Conservation (phyloP, 2,888 invertebrate species). For the Cepaea hortensis region DNA sequence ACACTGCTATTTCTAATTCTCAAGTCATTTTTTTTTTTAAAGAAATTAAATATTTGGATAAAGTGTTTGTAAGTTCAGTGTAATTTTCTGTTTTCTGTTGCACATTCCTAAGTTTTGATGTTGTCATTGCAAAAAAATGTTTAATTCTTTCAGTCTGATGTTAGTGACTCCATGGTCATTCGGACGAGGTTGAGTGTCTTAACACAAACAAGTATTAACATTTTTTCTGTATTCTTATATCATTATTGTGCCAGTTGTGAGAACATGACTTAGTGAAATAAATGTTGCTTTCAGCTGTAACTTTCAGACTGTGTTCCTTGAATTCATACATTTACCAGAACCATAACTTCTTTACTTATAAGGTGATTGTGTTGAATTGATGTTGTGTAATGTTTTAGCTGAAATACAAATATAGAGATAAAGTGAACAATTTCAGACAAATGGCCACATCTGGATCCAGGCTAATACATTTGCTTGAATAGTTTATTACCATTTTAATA, state of each 20-base stretch:
- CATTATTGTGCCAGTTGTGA: not conserved
- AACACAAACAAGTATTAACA: conserved; percentile 5
- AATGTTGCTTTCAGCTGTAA: conserved; percentile 21
- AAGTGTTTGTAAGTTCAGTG: not conserved
- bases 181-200: not conserved
- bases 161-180: not conserved
- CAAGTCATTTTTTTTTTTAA: not conserved
- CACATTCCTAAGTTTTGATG: conserved; percentile 31
- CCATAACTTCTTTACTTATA: too few species aligned
- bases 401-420: too few species aligned
- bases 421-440: too few species aligned
- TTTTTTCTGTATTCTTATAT: not conserved
- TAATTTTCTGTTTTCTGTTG: conserved; percentile 6
- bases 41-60: not conserved
- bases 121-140: not conserved
- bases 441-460: too few species aligned
- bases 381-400: too few species aligned
- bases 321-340: not conserved
- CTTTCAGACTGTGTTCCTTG: not conserved
- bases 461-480: too few species aligned
- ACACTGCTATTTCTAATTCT: not conserved
- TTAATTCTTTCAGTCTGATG: not conserved
- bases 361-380: too few species aligned
- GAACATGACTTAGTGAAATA: conserved; percentile 19
- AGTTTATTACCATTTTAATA: too few species aligned